These are phyloP conservation scores for Cyclina sinensis DNA, from an alignment of 1,140 invertebrate species.

Conservation along the genomic window DNA sequence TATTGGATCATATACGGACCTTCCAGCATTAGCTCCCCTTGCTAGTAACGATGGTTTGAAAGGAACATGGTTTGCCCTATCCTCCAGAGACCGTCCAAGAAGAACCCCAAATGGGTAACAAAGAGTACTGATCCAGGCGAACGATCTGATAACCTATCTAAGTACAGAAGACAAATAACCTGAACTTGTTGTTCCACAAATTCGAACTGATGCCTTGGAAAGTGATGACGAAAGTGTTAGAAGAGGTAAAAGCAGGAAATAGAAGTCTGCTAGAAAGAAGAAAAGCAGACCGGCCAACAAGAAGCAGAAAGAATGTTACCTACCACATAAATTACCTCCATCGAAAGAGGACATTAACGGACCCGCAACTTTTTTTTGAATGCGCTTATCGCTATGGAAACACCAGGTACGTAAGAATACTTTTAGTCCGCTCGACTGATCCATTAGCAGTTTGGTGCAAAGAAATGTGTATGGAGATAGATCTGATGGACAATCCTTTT, in stretches of 20 bases:
- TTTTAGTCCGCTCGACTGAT: slow-evolving; percentile 34
- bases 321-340: slow-evolving; percentile 30
- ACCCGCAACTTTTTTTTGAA: slow-evolving; percentile 38
- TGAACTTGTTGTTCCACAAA: neutral
- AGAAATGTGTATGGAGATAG: slow-evolving; percentile 19
- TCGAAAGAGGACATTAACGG: neutral
- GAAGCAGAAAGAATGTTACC: slow-evolving; percentile 36
- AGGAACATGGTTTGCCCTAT: slow-evolving; percentile 43
- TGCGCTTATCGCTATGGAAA: slow-evolving; percentile 48
- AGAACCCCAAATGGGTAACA: slow-evolving; percentile 34
- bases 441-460: slow-evolving; percentile 20
- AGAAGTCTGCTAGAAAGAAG: neutral
- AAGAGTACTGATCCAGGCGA: slow-evolving; percentile 2
- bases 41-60: slow-evolving; percentile 4
- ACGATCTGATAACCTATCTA: slow-evolving; percentile 34
- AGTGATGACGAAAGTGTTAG: neutral
- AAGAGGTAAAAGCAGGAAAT: neutral
- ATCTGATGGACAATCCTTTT: slow-evolving; percentile 41
- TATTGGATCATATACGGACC: slow-evolving; percentile 22
- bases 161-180: neutral
- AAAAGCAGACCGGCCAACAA: slow-evolving; percentile 2
- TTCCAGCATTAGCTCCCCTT: slow-evolving; percentile 22
- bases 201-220: slow-evolving; percentile 9
- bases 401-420: slow-evolving; percentile 29
- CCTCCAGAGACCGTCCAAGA: neutral